Base-by-base conservation (phyloP, 2,113 vertebrate genomes). In the Epinephelus lanceolatus region DNA sequence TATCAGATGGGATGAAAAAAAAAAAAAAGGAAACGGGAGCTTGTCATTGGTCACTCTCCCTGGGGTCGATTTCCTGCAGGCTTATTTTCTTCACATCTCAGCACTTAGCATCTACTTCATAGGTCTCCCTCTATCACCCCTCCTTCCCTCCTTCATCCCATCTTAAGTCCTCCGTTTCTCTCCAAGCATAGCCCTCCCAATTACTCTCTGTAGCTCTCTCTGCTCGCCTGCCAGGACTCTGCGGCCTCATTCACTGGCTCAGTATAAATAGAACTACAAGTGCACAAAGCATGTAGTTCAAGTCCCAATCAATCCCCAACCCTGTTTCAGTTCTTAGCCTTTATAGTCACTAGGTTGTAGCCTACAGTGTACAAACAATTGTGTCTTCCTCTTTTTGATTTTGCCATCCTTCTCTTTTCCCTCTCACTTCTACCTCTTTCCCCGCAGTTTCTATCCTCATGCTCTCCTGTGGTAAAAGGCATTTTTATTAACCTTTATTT, bases 191-290 rank as follows among this genome's bases (percentile, higher is more conserved):
- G 76, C 69, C 72, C 68, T 86, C 76, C 87, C 89, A 91, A 87
- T 93, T 89, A 91, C 89, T 90, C 42, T 86, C 70, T 82, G 63
- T 79, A 78, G 78, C 88, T 90, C 84, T 87, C 78, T 84, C 73
- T 86, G 76, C 87, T 89, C 53, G 70, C 80, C 76, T 85, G 86
- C 87, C 86, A 92, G 78, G 80, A 90, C 91, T 87, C 86, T 86
- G 78, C 63, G 8, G 89, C 90, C 89, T 90, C 70, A 77, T 88
- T 91, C 86, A 80, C 71, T 76, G 75, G 59, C 85, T 86, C 73
- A 23, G 69, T 86, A 89, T 83, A 80, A 92, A 86, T 87, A 92
- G 69, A 89, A 81, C 75, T 87, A 74, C 84, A 88, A 87, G 80
- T 82, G 80, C 74, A 80, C 83, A 85, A 78, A 91, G 85, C 83